Evolutionary conservation across 2,888 invertebrate genomes (phyloP), one percentile per base, ranked within the genome.

Genomic region (Protophormia terraenovae): DNA sequence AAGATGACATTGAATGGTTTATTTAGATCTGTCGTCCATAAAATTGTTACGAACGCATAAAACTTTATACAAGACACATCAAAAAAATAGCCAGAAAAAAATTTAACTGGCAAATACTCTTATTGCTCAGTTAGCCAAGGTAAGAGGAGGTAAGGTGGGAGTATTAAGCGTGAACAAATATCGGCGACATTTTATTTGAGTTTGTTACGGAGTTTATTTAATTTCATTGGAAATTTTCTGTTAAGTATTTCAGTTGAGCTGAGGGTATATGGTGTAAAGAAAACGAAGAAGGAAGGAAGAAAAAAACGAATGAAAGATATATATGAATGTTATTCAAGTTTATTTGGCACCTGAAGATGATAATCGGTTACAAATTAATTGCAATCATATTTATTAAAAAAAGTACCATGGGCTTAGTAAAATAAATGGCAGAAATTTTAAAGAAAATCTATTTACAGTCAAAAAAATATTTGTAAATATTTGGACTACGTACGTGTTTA

Each of bases 311-410:
- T 41, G 71, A 75, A 83, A 71, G 53, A 66, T 84, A 87, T 88
- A 87, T 88, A 87, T 80, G 84, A 79, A 87, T 87, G 90, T 88
- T 87, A 87, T 89, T 88, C 73, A 91, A 91, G 91, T 92, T 92
- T 92, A 92, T 91, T 92, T 92, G 91, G 91, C 91, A 92, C 89
- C 91, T 90, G 88, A 90, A 92, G 91, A 92, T 92, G 91, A 90
- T 92, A 91, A 92, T 92, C 91, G 90, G 89, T 91, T 91, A 92
- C 92, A 91, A 92, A 92, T 92, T 92, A 92, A 92, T 92, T 92
- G 91, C 91, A 91, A 86, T 89, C 90, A 90, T 89, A 90, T 83
- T 84, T 77, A 76, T 66, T 60, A 38, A 50, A 38, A 69, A 64
- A 7, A 32, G 24, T 12, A 45, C 16, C 22, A 27, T 66, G 27